phyloP scores from a whole-genome alignment of 64 coral and sea anemone species.

The Stichodactyla helianthus region DNA sequence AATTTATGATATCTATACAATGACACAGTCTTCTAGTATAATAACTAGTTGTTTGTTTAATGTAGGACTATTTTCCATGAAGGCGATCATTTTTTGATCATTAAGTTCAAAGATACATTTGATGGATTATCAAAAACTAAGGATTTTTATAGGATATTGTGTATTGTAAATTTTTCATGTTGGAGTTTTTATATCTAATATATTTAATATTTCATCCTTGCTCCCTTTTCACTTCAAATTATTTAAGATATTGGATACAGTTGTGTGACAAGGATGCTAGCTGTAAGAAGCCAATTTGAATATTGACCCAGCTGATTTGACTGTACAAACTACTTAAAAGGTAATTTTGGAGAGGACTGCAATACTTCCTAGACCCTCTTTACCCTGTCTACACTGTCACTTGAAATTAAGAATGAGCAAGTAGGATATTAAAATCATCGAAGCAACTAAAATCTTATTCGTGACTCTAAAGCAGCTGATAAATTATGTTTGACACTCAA shows the following conservation, averaged over 20 bases:
- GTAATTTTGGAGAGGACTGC: neutral
- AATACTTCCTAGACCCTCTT: neutral
- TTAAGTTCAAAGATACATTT: too few species aligned
- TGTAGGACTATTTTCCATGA: too few species aligned
- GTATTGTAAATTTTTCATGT: too few species aligned
- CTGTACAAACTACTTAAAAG: neutral
- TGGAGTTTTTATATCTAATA: too few species aligned
- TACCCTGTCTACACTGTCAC: neutral
- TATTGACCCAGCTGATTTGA: neutral
- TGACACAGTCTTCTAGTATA: too few species aligned
- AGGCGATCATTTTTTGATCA: too few species aligned
- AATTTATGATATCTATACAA: too few species aligned
- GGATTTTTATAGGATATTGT: too few species aligned
- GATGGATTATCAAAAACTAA: too few species aligned
- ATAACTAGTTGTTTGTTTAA: too few species aligned
- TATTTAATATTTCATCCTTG: too few species aligned
- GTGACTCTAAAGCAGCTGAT: conserved; percentile 1
- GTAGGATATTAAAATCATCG: neutral
- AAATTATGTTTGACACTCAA: neutral
- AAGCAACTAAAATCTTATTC: neutral
- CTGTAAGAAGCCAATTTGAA: neutral
- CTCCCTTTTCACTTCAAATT: too few species aligned
- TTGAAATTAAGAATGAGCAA: neutral
- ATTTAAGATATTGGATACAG: neutral
- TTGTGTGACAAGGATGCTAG: neutral